Conservation (phyloP, 2,113 vertebrate genomes). For the Pseudopodoces humilis region DNA sequence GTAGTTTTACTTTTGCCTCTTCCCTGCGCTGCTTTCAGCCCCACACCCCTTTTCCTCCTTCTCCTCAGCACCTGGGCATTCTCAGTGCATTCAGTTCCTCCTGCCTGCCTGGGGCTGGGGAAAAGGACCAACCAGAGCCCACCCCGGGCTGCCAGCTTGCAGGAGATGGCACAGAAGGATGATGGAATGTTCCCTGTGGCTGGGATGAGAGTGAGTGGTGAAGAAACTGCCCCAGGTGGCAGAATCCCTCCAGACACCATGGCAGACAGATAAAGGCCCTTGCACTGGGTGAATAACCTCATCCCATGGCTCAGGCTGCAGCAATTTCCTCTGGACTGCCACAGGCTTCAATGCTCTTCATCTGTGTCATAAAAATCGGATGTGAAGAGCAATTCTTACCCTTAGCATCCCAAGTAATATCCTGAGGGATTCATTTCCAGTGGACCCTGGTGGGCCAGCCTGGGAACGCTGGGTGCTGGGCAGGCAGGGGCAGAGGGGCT, state of each 20-base stretch:
- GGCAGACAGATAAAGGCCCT: not conserved
- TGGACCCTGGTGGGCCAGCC: not conserved
- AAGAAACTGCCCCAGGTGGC: not conserved
- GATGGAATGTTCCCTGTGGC: not conserved
- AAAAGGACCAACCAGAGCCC: not conserved
- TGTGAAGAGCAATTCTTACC: not conserved
- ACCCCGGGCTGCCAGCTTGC: not conserved
- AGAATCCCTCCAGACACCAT: not conserved
- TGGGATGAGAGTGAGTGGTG: not conserved
- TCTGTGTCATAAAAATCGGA: not conserved
- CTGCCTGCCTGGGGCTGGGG: not conserved
- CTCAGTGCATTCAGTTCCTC: not conserved
- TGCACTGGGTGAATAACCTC: not conserved
- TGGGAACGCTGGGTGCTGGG: not conserved
- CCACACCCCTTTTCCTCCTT: not conserved
- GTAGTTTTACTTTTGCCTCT: not conserved
- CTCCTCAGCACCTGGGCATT: not conserved
- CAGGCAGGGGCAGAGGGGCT: not conserved
- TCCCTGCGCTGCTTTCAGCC: rapidly evolving
- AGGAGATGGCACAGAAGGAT: not conserved
- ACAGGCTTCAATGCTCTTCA: not conserved
- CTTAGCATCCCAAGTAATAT: no score
- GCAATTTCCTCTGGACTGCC: not conserved
- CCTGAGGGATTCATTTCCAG: not conserved
- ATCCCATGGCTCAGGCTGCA: not conserved